A percentile compares a stretch with the other conserved stretches of the same genome.
These are phyloP conservation scores for Noctua pronuba DNA, from an alignment of 2,888 invertebrate species.

Conservation along the genomic window DNA sequence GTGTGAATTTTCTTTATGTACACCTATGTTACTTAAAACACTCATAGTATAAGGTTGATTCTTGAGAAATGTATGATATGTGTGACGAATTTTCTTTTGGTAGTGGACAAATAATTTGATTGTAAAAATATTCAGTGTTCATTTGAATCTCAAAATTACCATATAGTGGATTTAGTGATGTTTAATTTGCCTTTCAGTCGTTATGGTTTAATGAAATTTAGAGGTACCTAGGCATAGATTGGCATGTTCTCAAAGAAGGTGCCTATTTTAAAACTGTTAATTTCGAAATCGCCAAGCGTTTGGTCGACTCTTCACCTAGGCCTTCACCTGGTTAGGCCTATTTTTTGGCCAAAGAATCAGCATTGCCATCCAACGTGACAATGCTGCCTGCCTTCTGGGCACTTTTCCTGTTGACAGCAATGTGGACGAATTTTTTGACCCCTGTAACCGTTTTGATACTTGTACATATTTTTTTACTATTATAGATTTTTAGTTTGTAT, in stretches of 20 bases:
- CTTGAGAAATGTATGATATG: not conserved
- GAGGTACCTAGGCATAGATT: not conserved
- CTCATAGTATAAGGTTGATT: not conserved
- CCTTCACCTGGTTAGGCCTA: too few species aligned
- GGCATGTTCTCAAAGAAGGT: not conserved
- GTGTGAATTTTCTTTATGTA: constrained; percentile 29
- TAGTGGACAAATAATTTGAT: not conserved
- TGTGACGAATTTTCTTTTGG: not conserved
- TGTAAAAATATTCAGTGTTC: not conserved
- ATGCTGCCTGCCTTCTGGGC: too few species aligned
- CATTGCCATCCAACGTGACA: too few species aligned
- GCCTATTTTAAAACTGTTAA: too few species aligned
- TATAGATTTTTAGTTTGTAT: too few species aligned
- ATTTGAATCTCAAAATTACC: not conserved
- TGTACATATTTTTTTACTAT: too few species aligned
- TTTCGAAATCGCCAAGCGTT: too few species aligned
- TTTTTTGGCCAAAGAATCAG: too few species aligned
- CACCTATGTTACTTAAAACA: not conserved
- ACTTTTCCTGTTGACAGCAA: too few species aligned
- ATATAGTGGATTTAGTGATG: not conserved
- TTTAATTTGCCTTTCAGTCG: not conserved
- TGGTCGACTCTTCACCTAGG: too few species aligned
- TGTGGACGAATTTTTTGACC: too few species aligned
- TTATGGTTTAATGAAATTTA: not conserved
- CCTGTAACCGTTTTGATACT: too few species aligned